Conservation (phyloP, 2,113 vertebrate genomes). For the Madoqua kirkii region DNA sequence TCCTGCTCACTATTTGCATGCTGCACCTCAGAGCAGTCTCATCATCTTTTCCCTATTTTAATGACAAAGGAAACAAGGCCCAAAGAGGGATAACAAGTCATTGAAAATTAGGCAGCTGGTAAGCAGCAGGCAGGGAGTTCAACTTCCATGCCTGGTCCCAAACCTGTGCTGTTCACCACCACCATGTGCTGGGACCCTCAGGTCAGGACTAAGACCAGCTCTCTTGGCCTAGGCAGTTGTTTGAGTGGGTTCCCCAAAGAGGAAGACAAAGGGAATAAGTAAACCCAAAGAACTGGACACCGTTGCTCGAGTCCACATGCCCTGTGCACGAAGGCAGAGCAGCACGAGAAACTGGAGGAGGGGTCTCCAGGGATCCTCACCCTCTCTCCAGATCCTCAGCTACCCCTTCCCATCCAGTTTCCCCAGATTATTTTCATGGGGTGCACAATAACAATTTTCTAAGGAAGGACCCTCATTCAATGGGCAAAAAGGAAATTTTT, state of each 20-base stretch:
- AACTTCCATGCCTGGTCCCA: not conserved
- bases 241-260: not conserved
- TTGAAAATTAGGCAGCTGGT: not conserved
- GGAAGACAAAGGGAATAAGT: fast-evolving
- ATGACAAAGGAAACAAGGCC: not conserved
- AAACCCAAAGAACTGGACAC: not conserved
- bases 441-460: not conserved
- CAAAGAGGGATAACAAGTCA: not conserved
- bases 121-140: not conserved
- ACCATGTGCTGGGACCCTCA: not conserved
- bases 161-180: not conserved
- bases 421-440: not conserved
- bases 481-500: not conserved
- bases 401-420: not conserved
- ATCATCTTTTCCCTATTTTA: not conserved
- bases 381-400: not conserved
- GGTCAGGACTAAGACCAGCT: not conserved
- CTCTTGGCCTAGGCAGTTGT: not conserved
- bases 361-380: not conserved
- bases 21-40: not conserved
- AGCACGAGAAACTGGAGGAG: not conserved
- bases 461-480: not conserved
- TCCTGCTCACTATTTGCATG: not conserved
- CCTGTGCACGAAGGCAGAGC: not conserved
- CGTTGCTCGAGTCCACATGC: not conserved